Conservation (phyloP, 2,888 invertebrate species). For the Stenurella melanura region DNA sequence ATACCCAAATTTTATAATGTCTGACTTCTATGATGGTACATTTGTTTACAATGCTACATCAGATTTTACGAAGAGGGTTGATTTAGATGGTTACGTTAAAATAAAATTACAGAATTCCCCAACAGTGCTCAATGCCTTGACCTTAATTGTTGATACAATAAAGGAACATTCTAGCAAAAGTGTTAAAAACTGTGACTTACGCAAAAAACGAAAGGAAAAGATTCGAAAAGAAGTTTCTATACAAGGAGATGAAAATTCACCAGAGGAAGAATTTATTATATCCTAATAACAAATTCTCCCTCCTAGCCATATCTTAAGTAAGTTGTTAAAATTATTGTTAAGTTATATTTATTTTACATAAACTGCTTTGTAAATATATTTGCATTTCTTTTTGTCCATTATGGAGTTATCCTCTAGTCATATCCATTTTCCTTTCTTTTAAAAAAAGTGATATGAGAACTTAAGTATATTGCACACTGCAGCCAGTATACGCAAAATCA, state of each 20-base stretch:
- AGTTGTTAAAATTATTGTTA: background rate
- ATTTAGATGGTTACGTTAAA: conserved; percentile 59
- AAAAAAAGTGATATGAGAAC: no score
- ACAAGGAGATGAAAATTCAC: conserved; percentile 48
- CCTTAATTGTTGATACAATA: conserved; percentile 38
- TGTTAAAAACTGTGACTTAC: background rate
- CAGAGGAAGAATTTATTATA: conserved; percentile 57
- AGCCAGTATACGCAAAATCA: no score
- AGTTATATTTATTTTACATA: no score
- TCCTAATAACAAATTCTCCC: conserved; percentile 65
- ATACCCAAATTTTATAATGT: conserved; percentile 76
- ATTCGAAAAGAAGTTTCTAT: conserved; percentile 35
- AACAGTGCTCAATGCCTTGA: conserved; percentile 41
- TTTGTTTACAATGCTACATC: conserved; percentile 84
- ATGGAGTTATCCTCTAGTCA: background rate
- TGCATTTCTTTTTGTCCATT: background rate
- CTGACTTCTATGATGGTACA: conserved; percentile 83
- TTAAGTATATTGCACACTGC: no score
- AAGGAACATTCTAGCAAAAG: conserved; percentile 20
- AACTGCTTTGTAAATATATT: background rate
- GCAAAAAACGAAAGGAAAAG: conserved; percentile 46
- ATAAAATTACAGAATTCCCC: conserved; percentile 51
- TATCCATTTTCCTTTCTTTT: background rate
- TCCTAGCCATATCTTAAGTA: conserved; percentile 56
- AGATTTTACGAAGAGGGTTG: conserved; percentile 74